Percentiles rank a stretch among this genome's conserved stretches.
These are phyloP conservation scores for Byasa hedistus DNA, from an alignment of 2,888 invertebrate species.

Conservation along the genomic window DNA sequence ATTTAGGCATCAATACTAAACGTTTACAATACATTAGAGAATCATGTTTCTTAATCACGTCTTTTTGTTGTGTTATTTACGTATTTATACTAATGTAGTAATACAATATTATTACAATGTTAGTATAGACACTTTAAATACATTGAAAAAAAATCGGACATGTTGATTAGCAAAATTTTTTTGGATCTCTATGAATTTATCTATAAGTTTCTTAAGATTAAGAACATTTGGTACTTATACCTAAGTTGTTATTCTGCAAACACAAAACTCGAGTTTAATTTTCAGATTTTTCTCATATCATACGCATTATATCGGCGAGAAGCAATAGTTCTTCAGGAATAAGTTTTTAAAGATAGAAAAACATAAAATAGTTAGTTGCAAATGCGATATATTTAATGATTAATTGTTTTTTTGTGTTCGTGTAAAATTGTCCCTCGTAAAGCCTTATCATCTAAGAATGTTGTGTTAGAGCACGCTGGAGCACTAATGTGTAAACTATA, in stretches of 20 bases:
- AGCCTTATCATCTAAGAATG: constrained; percentile 26
- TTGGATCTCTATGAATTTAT: too few species aligned
- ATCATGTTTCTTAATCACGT: neutral
- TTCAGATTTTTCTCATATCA: neutral
- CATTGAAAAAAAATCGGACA: too few species aligned
- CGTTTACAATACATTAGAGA: neutral
- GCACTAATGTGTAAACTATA: constrained; percentile 55
- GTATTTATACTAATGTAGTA: neutral
- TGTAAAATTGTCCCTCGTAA: constrained; percentile 10
- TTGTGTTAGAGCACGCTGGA: constrained; percentile 28
- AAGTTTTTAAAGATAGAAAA: neutral
- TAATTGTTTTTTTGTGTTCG: constrained; percentile 18
- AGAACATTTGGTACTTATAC: too few species aligned
- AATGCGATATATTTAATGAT: constrained; percentile 20
- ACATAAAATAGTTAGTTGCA: neutral
- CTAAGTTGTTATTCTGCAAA: neutral
- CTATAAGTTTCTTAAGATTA: too few species aligned
- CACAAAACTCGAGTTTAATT: neutral
- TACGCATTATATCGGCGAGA: too few species aligned
- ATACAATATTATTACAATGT: too few species aligned
- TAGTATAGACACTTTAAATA: too few species aligned
- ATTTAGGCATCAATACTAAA: neutral
- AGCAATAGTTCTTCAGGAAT: neutral
- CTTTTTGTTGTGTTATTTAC: neutral
- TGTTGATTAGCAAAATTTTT: too few species aligned